Evolutionary conservation across 1,140 invertebrate species (phyloP), one percentile per base, ranked within the genome.

Genomic region (Trichonephila clavata): DNA sequence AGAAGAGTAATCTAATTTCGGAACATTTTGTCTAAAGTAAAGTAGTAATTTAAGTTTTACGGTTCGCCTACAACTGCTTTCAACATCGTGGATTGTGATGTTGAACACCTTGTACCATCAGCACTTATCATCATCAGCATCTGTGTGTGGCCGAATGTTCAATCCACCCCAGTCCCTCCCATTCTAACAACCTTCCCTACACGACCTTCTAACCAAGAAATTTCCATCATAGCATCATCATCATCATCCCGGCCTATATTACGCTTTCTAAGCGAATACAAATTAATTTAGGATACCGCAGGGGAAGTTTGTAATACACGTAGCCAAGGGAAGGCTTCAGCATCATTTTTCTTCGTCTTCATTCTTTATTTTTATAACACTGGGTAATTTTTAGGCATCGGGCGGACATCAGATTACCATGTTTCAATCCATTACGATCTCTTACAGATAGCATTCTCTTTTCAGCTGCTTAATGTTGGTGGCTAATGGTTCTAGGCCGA

Each of bases 381-480:
- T 57, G 83, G 91, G 91, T 92, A 92, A 92, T 92, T 92, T 92
- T 86, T 92, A 84, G 90, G 90, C 80, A 92, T 39, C 89, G 77
- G 89, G 89, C 89, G 90, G 77, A 92, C 80, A 92, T 80, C 90
- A 92, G 91, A 92, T 92, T 92, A 92, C 61, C 91, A 92, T 92
- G 91, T 86, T 92, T 86, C 91, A 86, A 92, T 92, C 91, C 91
- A 92, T 92, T 92, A 92, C 91, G 91, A 92, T 92, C 91, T 92
- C 20, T 27, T 39, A 8, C 21, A 84, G 91, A 92, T 92, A 92
- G 81, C 81, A 84, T 71, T 68, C 61, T 83, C 81, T 84, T 92
- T 80, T 92, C 91, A 92, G 83, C 81, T 92, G 91, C 91, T 91
- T 91, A 91, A 91, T 91, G 90, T 91, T 90, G 59, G 91, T 92